Percentiles rank a stretch among this genome's conserved stretches.
Conservation (phyloP, 2,888 invertebrate species). For the Auanema freiburgensis region DNA sequence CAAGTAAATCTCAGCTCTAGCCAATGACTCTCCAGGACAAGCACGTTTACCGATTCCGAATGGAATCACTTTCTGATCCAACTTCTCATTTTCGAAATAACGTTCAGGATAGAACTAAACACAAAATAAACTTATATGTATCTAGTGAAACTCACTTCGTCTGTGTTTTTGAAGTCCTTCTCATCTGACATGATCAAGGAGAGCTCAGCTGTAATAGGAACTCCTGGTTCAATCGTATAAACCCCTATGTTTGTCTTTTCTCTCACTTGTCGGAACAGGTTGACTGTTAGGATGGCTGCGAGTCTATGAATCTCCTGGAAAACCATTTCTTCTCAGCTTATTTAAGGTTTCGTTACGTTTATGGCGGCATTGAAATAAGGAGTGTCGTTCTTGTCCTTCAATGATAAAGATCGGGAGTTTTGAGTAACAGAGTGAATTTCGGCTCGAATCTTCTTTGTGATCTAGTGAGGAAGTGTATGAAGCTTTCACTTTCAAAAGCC, state of each 20-base stretch:
- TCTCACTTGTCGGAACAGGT: constrained; percentile 24
- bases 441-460: constrained; percentile 17
- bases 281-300: constrained; percentile 31
- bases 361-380: constrained; percentile 32
- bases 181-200: constrained; percentile 31
- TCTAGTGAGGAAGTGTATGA: constrained; percentile 1
- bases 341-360: constrained; percentile 12
- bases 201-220: constrained; percentile 28
- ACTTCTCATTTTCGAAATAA: constrained; percentile 23
- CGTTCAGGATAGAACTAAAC: constrained; percentile 32
- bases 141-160: constrained; percentile 14
- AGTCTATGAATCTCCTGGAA: constrained; percentile 38
- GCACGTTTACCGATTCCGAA: constrained; percentile 42
- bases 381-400: constrained; percentile 26
- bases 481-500: too few relatives aligned
- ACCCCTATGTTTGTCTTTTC: constrained; percentile 28
- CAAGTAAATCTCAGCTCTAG: constrained; percentile 41
- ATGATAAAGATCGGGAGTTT: constrained; percentile 15
- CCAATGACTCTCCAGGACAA: constrained; percentile 41
- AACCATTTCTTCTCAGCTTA: background rate
- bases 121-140: too few relatives aligned
- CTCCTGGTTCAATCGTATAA: constrained; percentile 22
- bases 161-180: constrained; percentile 21
- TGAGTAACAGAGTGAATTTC: constrained; percentile 29
- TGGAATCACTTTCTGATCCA: constrained; percentile 31